phyloP scores from a whole-genome alignment of 2,797 vertebrate species.

The Galago senegalensis region DNA sequence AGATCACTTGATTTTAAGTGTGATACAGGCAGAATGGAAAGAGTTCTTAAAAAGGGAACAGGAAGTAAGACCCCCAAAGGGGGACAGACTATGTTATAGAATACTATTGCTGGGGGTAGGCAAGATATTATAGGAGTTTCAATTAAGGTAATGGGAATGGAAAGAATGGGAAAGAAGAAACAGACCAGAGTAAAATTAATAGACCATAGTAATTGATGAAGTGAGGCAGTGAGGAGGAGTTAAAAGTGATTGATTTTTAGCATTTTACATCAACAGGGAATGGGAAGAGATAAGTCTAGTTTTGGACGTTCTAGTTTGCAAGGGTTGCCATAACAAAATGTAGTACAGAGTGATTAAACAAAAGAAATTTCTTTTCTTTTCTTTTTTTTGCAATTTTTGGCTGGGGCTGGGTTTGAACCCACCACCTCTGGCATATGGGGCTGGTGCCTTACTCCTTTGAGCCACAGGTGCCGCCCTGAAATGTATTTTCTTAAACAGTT shows the following conservation, averaged over 20 bases:
- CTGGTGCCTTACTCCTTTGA: no score
- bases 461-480: background rate
- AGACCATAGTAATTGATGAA: background rate
- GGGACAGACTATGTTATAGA: background rate
- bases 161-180: conserved; percentile 40
- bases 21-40: background rate
- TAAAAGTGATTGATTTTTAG: background rate
- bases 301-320: conserved; percentile 11
- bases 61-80: background rate
- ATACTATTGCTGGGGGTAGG: background rate
- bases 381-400: background rate
- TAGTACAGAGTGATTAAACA: background rate
- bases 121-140: background rate
- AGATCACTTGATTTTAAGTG: conserved; percentile 1
- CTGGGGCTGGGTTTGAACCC: no score
- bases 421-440: no score
- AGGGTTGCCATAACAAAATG: background rate
- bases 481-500: background rate
- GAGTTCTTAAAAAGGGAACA: conserved; percentile 34
- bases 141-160: background rate
- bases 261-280: background rate
- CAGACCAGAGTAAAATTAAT: background rate
- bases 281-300: background rate
- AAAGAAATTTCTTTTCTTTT: background rate
- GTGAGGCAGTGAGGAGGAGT: background rate